Percentiles rank a stretch among this genome's conserved stretches.
phyloP scores from a whole-genome alignment of 2,888 invertebrate species.

The Drosophila merina region DNA sequence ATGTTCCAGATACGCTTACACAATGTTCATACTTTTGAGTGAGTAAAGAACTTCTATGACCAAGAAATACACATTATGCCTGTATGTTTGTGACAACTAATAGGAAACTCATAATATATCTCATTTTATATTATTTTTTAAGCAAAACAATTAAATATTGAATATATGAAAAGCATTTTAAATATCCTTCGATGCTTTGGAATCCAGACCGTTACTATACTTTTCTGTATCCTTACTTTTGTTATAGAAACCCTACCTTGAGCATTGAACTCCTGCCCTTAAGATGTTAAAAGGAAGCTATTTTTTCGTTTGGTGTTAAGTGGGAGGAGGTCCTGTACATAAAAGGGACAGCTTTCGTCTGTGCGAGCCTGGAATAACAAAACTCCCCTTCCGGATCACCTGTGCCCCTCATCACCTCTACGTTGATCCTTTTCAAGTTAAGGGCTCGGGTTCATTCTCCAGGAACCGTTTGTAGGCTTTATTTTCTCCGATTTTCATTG shows the following conservation, averaged over 20 bases:
- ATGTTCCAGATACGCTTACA: slow-evolving; percentile 76
- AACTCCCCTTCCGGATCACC: slow-evolving; percentile 14
- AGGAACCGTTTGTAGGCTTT: slow-evolving; percentile 45
- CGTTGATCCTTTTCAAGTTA: slow-evolving; percentile 13
- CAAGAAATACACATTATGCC: too few species aligned
- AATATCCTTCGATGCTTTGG: too few species aligned
- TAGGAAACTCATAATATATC: too few species aligned
- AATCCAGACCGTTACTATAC: too few species aligned
- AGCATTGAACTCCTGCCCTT: background rate
- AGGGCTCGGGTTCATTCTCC: slow-evolving; percentile 31
- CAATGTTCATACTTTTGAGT: slow-evolving; percentile 45
- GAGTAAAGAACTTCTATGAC: too few species aligned
- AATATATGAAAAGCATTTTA: too few species aligned
- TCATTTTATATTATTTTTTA: too few species aligned
- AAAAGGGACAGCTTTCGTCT: slow-evolving; percentile 55
- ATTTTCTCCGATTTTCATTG: slow-evolving; percentile 81
- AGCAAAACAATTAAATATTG: too few species aligned
- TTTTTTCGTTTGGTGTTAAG: slow-evolving; percentile 9
- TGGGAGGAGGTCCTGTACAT: slow-evolving; percentile 39
- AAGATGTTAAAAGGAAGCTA: slow-evolving; percentile 31
- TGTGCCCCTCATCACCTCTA: slow-evolving; percentile 8
- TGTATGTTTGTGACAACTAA: too few species aligned
- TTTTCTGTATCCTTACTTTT: background rate
- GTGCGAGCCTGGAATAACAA: slow-evolving; percentile 68
- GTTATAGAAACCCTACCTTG: slow-evolving; percentile 17